Evolutionary conservation across 1,140 invertebrate genomes (phyloP), one percentile per base, ranked within the genome.

Genomic region (Conopomorpha cramerella): DNA sequence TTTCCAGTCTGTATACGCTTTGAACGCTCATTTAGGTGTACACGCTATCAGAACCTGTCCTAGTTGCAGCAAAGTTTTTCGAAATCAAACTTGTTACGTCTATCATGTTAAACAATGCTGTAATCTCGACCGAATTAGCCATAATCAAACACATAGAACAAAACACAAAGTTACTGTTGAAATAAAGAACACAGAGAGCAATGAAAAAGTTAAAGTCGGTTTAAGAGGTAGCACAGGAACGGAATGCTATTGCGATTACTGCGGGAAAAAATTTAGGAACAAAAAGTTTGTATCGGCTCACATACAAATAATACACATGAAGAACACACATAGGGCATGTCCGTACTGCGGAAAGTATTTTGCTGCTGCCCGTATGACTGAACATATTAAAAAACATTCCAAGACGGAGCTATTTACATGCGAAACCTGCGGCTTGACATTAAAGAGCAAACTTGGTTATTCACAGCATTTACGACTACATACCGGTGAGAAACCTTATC

Each of bases 231-330:
- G 54, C 11, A 38, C 41, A 0, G 35, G 55, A 15, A 54, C 41
- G 2, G 49, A 57, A 36, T 70, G 61, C 30, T 51, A 62, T 17
- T 71, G 68, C 34, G 62, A 70, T 32, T 57, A 67, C 26, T 73
- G 68, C 14, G 49, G 51, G 1, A 73, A 68, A 31, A 58, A 36
- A 14, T 67, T 64, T 36, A 46, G 55, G 0, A 52, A 49, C 1
- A 68, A 63, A 41, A 62, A 57, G 19, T 60, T 59, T 32, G 37
- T 70, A 1, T 33, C 41, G 0, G 57, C 63, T 3, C 68, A 73
- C 13, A 73, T 73, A 34, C 61, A 70, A 43, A 66, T 60, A 7
- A 58, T 73, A 0, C 68, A 73, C 23, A 47, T 51, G 36, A 70
- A 63, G 31, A 60, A 57, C 30, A 73, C 65, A 0, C 68, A 70